Evolutionary conservation across 2,113 vertebrate genomes (phyloP), one percentile per base, ranked within the genome.

Genomic region (Synchiropus splendidus): DNA sequence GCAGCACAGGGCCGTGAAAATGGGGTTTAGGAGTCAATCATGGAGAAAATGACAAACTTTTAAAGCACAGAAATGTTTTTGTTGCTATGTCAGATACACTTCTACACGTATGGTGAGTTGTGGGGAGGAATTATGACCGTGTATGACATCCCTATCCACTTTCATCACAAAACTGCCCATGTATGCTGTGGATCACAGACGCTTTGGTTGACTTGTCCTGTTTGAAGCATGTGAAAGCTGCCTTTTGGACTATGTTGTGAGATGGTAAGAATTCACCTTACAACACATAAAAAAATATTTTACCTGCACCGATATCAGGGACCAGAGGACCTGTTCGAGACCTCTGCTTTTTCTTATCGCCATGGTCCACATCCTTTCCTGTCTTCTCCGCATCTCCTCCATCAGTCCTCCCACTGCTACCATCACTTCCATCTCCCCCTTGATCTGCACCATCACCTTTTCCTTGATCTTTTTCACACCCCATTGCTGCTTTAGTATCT

Each of bases 271-370:
- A n/a, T n/a, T n/a, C n/a, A n/a, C 13, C 14, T 4, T 31, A 1
- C 39, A 31, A 14, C 11, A 48, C 18, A 34, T 8, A 37, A 5
- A 21, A 10, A 4, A 50, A 10, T 39, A 9, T 48, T 52, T 50
- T 72, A 85, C 82, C 83, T 62, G 0, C 47, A 2, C 27, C 38
- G 6, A 42, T 55, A 10, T 78, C 70, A 16, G 83, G 56, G 39
- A 77, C 51, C 34, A 66, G 43, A 2, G 60, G 59, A 2, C 51
- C 69, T 27, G 10, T 45, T 65, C 13, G 53, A 12, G 12, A 17
- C 16, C 2, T 33, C 48, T 65, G 81, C 42, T 64, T 79, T 21
- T 48, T 39, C 16, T 57, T 66, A 16, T 42, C 55, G n/a, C 1
- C 43, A 31, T 45, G 67, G 37, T 46, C 67, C 12, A 65, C 55